These are phyloP conservation scores for Limonius californicus DNA, from an alignment of 1,140 invertebrate species.

Conservation along the genomic window DNA sequence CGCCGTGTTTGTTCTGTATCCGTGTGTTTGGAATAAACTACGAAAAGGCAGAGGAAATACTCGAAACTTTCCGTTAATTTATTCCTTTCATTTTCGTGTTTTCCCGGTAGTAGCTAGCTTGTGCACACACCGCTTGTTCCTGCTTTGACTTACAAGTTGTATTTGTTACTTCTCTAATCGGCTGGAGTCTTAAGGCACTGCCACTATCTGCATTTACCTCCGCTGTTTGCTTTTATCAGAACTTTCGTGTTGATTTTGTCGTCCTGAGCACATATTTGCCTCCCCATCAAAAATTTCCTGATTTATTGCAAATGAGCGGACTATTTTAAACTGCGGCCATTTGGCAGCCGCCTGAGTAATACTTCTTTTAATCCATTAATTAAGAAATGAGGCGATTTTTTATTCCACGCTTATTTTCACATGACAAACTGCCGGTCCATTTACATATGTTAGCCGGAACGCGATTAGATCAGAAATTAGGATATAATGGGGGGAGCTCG, in stretches of 20 bases:
- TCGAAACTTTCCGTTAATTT: constrained; percentile 44
- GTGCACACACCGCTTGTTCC: constrained; percentile 18
- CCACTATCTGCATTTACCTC: background rate
- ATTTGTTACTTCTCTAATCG: constrained; percentile 30
- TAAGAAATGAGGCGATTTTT: no score
- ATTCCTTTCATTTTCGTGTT: constrained; percentile 42
- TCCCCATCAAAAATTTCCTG: background rate
- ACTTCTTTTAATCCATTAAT: no score
- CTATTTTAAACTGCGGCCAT: no score
- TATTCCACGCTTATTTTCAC: no score
- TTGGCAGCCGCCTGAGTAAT: no score
- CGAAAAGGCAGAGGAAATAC: constrained; percentile 38
- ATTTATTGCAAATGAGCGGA: no score
- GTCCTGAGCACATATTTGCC: background rate
- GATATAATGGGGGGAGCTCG: no score
- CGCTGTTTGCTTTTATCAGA: background rate
- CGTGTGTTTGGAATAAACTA: constrained; percentile 43
- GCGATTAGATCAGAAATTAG: no score
- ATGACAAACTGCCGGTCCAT: no score
- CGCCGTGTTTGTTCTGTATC: constrained; percentile 41
- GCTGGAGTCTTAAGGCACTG: background rate
- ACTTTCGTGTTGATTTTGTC: background rate
- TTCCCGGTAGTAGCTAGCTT: constrained; percentile 27
- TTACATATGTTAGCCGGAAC: no score
- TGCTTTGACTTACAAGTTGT: constrained; percentile 35